Evolutionary conservation across 2,113 vertebrate genomes (phyloP).

Genomic region (Stigmatopora argus): DNA sequence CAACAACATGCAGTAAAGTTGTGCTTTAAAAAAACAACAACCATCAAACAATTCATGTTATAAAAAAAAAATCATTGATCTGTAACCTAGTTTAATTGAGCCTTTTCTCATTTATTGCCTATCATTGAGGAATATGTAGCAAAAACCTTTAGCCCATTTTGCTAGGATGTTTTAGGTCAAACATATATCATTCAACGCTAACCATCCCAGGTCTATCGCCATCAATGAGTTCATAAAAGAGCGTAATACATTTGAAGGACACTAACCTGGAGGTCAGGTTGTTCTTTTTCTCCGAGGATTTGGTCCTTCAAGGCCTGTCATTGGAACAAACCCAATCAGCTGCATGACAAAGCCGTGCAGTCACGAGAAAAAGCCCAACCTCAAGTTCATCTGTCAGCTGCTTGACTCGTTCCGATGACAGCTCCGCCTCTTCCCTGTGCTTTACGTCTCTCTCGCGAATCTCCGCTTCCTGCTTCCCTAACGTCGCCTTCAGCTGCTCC

Average conservation of each 20-base stretch:
- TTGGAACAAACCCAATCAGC: background rate
- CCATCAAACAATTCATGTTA: too few species aligned
- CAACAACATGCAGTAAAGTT: too few species aligned
- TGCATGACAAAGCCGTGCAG: background rate
- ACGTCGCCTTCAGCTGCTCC: slow-evolving; percentile 74
- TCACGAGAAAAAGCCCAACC: slow-evolving; percentile 56
- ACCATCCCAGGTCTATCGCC: too few species aligned
- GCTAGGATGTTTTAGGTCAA: too few species aligned
- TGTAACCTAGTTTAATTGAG: too few species aligned
- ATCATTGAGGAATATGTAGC: too few species aligned
- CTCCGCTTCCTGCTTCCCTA: slow-evolving; percentile 78
- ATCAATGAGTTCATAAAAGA: too few species aligned
- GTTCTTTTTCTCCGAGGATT: slow-evolving; percentile 62
- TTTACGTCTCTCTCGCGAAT: slow-evolving; percentile 68
- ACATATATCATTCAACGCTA: too few species aligned
- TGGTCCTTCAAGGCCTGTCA: slow-evolving; percentile 61
- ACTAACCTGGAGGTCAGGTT: slow-evolving; percentile 75
- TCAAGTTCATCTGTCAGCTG: slow-evolving; percentile 71
- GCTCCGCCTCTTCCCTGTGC: slow-evolving; percentile 47
- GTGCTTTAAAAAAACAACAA: too few species aligned
- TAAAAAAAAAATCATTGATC: too few species aligned
- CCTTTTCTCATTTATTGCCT: too few species aligned
- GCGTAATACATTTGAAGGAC: background rate
- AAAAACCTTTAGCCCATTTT: too few species aligned
- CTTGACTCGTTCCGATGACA: slow-evolving; percentile 51